Evolutionary conservation across 1,140 invertebrate species (phyloP).

Genomic region (Drosophila lacertosa): DNA sequence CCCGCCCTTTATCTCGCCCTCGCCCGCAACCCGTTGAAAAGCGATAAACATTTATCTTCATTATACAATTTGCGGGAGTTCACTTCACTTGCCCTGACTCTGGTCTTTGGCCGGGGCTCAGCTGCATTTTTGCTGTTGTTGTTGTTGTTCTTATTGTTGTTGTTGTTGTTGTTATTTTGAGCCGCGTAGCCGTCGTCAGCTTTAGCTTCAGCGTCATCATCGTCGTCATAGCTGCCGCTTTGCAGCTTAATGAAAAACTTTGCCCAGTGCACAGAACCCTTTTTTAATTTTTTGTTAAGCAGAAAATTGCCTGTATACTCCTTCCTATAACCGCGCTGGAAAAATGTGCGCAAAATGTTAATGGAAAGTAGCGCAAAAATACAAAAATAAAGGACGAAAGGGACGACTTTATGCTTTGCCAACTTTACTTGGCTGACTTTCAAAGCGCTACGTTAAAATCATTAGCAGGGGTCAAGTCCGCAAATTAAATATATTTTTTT

Average conservation of each 20-base stretch:
- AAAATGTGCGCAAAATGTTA: conserved; percentile 42
- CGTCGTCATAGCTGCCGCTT: conserved; percentile 26
- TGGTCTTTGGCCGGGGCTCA: background rate
- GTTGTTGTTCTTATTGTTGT: conserved; percentile 28
- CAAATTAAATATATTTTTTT: conserved; percentile 1
- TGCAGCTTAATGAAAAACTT: conserved; percentile 78
- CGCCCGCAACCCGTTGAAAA: conserved; percentile 22
- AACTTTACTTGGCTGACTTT: conserved; percentile 56
- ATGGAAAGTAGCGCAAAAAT: conserved; percentile 56
- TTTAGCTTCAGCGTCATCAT: conserved; percentile 18
- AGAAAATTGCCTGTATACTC: conserved; percentile 71
- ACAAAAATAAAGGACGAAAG: conserved; percentile 15
- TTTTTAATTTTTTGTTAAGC: conserved; percentile 82
- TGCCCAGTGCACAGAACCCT: conserved; percentile 68
- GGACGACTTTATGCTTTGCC: background rate
- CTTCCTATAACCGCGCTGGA: conserved; percentile 6
- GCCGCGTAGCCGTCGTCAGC: conserved; percentile 32
- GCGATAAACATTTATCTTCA: conserved; percentile 81
- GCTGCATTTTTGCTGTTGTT: conserved; percentile 32
- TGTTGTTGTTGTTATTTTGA: conserved; percentile 28
- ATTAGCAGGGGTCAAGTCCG: conserved; percentile 4
- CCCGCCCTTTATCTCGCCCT: conserved; percentile 14
- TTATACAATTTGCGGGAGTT: conserved; percentile 74
- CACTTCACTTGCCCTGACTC: conserved; percentile 11
- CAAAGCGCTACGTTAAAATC: conserved; percentile 39